These are phyloP conservation scores for Alethe castanea DNA, from an alignment of 2,113 vertebrate genomes.

Conservation along the genomic window DNA sequence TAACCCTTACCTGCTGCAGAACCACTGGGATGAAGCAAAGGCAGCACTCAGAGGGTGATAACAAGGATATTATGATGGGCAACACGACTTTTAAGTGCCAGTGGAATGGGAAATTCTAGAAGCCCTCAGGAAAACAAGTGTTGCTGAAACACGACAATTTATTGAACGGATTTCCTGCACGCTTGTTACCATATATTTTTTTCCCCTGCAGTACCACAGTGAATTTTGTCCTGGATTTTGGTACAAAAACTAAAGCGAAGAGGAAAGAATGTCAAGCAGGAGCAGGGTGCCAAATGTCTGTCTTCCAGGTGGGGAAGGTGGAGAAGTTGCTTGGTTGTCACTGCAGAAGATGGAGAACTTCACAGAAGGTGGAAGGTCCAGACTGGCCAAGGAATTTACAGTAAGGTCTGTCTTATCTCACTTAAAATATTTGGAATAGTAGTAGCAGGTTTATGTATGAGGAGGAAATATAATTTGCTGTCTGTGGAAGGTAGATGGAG, in stretches of 20 bases:
- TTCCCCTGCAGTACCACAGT: background rate
- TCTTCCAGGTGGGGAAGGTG: background rate
- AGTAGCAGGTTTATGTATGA: too few species aligned
- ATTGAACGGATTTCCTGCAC: background rate
- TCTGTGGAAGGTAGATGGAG: background rate
- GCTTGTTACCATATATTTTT: background rate
- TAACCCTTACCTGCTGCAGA: background rate
- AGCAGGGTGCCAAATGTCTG: background rate
- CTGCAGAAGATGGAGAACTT: background rate
- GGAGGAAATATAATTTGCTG: background rate
- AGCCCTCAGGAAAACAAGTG: slow-evolving; percentile 30
- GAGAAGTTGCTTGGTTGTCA: background rate
- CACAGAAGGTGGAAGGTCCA: background rate
- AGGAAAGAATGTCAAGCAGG: background rate
- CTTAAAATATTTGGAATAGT: background rate
- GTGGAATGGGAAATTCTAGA: background rate
- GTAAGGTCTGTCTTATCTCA: background rate
- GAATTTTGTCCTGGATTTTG: background rate
- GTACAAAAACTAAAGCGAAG: background rate
- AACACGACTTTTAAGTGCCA: background rate
- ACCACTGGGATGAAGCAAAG: background rate
- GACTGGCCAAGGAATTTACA: background rate
- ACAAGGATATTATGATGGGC: slow-evolving; percentile 22
- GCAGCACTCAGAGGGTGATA: background rate
- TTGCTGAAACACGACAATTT: slow-evolving; percentile 7